phyloP scores from a whole-genome alignment of 2,797 vertebrate genomes.

The Clarias platycephalus region DNA sequence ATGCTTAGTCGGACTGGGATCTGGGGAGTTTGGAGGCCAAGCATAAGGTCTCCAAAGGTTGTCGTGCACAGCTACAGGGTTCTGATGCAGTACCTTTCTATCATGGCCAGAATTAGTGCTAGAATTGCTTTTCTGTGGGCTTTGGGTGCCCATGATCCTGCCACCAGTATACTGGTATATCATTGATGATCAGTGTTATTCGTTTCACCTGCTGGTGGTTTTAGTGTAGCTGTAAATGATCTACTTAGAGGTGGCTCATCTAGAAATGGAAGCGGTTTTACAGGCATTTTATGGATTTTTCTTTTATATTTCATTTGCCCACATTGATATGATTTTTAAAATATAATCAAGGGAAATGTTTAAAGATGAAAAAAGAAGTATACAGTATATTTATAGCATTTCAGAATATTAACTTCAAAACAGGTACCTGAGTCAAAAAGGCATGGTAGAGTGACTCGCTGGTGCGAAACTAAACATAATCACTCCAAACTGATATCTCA shows the following conservation, averaged over 20 bases:
- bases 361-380: not conserved
- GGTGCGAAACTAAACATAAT: not conserved
- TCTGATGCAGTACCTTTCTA: too few relatives aligned
- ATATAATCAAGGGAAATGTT: not conserved
- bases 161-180: too few relatives aligned
- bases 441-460: not conserved
- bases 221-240: not conserved
- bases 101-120: too few relatives aligned
- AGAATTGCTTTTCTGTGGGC: too few relatives aligned
- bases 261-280: not conserved
- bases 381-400: not conserved
- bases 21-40: too few relatives aligned
- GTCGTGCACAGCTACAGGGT: too few relatives aligned
- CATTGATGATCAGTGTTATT: too few relatives aligned
- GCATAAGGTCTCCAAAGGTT: too few relatives aligned
- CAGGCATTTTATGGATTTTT: not conserved
- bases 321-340: not conserved
- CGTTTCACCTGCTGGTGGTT: too few relatives aligned
- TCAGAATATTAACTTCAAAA: not conserved
- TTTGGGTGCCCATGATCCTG: too few relatives aligned
- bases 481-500: not conserved
- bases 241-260: not conserved
- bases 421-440: not conserved
- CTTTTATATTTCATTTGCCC: not conserved
- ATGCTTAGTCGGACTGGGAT: too few relatives aligned